Base-by-base conservation (phyloP, 2,888 invertebrate genomes). In the Epiblema foenella region DNA sequence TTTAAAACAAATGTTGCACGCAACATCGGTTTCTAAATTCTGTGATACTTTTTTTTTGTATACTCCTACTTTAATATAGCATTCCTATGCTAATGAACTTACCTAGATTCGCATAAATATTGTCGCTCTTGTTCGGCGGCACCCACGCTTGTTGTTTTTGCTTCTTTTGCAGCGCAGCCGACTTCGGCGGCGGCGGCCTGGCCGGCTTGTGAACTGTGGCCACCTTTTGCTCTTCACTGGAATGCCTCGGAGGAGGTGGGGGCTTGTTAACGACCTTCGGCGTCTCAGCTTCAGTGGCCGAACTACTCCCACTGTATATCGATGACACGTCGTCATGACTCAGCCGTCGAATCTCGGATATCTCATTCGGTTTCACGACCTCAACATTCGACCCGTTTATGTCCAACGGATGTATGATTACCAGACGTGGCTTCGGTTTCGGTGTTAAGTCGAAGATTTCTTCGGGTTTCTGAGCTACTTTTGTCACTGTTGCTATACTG, bases 391-490 rank as follows among this genome's bases (percentile, higher is more conserved):
- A 95, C 39, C 97, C 96, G 85, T 97, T 97, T 73, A 98, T 94
- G 81, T 98, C 98, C 78, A 97, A 93, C 15, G 98, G 98, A 93
- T 98, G 98, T 74, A 98, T 97, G 77, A 98, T 98, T 73, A 98
- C 97, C 29, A 97, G 93, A 17, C 97, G 94, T 2, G 96, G 96
- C 81, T 96, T 97, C 8, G 95, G 95, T 79, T 95, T 94, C 9
- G 95, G 95, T 20, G 94, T 94, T 62, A 94, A 87, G 56, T 94
- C 94, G 69, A 89, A 91, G 42, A 94, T 90, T 73, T 95, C 95
- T 75, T 95, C 95, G 62, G 84, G 81, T 81, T 94, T 94, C 58
- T 88, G 87, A 0, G 94, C 93, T 56, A 94, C 87, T 74, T 95
- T 95, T 15, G 89, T 80, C 5, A 90, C 84, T 51, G 89, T 80